Base-by-base conservation (phyloP, 2,888 invertebrate species). In the Scaeva pyrastri region DNA sequence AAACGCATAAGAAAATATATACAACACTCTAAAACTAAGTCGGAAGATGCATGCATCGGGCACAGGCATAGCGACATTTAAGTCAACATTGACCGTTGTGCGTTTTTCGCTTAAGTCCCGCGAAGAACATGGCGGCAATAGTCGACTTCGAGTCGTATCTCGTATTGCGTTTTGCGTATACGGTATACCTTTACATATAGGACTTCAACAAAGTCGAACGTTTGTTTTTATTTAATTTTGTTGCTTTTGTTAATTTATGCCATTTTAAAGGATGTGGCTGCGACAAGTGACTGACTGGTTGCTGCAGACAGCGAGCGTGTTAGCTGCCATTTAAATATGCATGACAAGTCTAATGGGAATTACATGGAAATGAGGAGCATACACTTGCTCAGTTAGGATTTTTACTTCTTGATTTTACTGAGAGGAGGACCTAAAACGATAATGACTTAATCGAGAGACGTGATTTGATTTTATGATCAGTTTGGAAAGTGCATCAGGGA, bases 271-370 rank as follows among this genome's bases (percentile, higher is more conserved):
- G 85, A 85, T 85, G 85, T 85, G 76, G 10, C 80, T 80, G 58
- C 72, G 76, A 68, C 68, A 52, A 85, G 85, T 85, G 85, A 80
- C 68, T 66, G 76, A 85, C 80, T 80, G 85, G 72, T 80, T 80
- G 80, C 68, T 56, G 80, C 70, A 62, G 85, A 60, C 75, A 66
- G 55, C n/a, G 68, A 85, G 80, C 80, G 85, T 85, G 85, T 85
- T 85, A 80, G 72, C 80, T 85, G 85, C 85, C 85, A 85, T 85
- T 85, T 85, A 85, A 85, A 85, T 85, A 85, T 85, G 85, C 85
- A 85, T 80, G 80, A 72, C 85, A 73, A 80, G 80, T 85, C 85
- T 85, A 85, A 85, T 80, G 85, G 85, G 85, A 85, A 85, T 80
- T 77, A 66, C 80, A 85, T 85, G 85, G 85, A 80, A 85, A 85